phyloP scores from a whole-genome alignment of 2,113 vertebrate genomes.

The Nyctibius bracteatus region DNA sequence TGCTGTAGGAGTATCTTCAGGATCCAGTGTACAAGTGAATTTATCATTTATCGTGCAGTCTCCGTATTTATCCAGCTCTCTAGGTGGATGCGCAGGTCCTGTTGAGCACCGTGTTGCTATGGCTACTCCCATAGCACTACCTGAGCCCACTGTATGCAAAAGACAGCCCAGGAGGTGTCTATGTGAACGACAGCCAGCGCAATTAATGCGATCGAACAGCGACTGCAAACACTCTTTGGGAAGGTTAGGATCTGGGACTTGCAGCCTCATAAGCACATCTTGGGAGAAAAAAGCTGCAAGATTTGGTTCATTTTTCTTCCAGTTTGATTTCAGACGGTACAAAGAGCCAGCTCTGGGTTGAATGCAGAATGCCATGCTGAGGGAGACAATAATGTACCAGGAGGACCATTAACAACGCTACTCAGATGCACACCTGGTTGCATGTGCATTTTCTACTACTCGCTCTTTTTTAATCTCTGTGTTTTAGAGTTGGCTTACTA shows the following conservation, averaged over 20 bases:
- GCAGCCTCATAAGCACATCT: not conserved
- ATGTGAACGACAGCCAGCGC: fast-evolving
- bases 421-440: not conserved
- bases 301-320: not conserved
- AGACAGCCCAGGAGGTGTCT: not conserved
- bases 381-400: not conserved
- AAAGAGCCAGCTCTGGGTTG: not conserved
- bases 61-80: not conserved
- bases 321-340: not conserved
- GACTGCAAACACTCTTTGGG: not conserved
- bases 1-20: not conserved
- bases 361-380: not conserved
- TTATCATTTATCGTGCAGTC: fast-evolving
- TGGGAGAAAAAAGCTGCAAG: not conserved
- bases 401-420: not conserved
- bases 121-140: not conserved
- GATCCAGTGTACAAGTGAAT: not conserved
- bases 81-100: not conserved
- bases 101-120: not conserved
- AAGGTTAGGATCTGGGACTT: not conserved
- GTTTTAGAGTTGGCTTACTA: not conserved
- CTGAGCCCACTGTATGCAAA: not conserved
- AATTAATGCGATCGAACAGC: fast-evolving
- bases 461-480: not conserved
- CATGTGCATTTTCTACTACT: not conserved